Conservation (phyloP, 2,888 invertebrate species). For the Micropterix aruncella region DNA sequence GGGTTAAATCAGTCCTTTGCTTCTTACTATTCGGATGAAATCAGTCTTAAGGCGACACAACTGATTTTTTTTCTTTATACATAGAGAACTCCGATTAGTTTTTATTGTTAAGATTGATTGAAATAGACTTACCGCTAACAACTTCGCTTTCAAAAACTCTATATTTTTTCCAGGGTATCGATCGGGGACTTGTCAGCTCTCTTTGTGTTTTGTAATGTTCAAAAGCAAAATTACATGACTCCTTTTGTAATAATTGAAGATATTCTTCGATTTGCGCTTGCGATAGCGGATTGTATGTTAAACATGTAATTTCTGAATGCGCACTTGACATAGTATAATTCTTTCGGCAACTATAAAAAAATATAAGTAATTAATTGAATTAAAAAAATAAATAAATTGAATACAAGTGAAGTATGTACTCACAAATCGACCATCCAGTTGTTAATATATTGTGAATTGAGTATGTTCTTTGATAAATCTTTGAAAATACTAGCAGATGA, state of each 20-base stretch:
- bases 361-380: background rate
- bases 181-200: background rate
- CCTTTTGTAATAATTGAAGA: slow-evolving; percentile 12
- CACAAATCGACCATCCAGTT: no score
- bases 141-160: slow-evolving; percentile 28
- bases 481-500: no score
- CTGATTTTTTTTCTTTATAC: no score
- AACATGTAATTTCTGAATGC: background rate
- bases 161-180: slow-evolving; percentile 22
- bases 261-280: background rate
- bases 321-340: slow-evolving; percentile 12
- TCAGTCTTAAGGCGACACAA: no score
- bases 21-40: no score
- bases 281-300: background rate
- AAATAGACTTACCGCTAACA: slow-evolving; percentile 15
- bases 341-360: slow-evolving; percentile 14
- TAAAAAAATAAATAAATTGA: no score
- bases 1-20: no score
- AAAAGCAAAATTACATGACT: slow-evolving; percentile 37
- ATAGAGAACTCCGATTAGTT: no score
- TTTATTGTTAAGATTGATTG: background rate
- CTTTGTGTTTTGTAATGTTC: background rate
- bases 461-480: no score
- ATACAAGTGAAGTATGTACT: no score
- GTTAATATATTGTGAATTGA: no score